Percentiles rank a stretch among this genome's conserved stretches.
phyloP scores from a whole-genome alignment of 1,140 invertebrate species.

The Eulimnadia texana region DNA sequence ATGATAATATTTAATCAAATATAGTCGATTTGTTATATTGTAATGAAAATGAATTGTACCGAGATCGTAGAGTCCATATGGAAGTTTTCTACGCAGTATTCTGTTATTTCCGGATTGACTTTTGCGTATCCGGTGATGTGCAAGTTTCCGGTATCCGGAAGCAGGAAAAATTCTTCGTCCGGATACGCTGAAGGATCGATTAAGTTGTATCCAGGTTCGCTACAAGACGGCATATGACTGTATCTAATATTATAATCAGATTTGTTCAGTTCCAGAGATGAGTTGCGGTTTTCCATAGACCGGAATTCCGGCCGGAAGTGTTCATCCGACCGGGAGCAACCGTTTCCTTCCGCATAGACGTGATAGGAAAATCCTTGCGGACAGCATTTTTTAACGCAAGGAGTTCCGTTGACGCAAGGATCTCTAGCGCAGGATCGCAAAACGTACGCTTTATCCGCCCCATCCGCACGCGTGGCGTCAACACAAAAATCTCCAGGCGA shows the following conservation, averaged over 20 bases:
- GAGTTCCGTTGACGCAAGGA: neutral
- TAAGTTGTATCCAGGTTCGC: neutral
- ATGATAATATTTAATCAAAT: neutral
- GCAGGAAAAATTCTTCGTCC: neutral
- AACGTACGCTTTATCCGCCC: too few species aligned
- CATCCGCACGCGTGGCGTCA: too few species aligned
- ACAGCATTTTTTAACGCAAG: neutral
- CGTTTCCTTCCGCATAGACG: neutral
- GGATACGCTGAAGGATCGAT: neutral
- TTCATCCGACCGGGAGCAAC: neutral
- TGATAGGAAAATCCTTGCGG: neutral
- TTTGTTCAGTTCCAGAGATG: neutral
- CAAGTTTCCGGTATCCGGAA: neutral
- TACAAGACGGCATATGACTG: neutral
- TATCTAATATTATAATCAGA: neutral
- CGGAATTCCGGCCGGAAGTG: neutral
- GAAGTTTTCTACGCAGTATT: slow-evolving; percentile 3
- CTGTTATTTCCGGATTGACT: neutral
- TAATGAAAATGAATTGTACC: neutral
- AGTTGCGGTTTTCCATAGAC: neutral
- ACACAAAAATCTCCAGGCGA: neutral
- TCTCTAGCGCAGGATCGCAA: neutral
- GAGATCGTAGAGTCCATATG: neutral
- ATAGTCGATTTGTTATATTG: neutral
- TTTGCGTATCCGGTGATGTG: neutral